These are phyloP conservation scores for Notarius quadriscutis DNA, from an alignment of 2,113 vertebrate genomes.

Conservation along the genomic window DNA sequence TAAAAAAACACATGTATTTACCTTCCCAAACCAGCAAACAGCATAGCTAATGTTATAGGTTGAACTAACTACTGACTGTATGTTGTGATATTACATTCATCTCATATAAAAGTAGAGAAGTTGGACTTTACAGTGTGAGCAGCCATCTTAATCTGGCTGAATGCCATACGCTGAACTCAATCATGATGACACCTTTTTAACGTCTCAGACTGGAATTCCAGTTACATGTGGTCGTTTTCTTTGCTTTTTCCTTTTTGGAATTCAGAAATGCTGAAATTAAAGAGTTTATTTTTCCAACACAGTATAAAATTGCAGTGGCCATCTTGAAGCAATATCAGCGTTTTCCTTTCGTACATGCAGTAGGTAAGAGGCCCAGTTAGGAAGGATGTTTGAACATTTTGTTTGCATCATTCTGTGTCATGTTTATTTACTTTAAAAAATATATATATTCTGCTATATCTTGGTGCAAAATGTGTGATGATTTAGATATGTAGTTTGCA, in stretches of 20 bases:
- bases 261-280: background rate
- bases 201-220: background rate
- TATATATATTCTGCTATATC: background rate
- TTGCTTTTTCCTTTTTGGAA: background rate
- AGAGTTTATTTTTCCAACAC: too few species aligned
- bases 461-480: background rate
- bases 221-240: background rate
- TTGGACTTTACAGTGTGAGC: background rate
- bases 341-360: background rate
- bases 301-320: background rate
- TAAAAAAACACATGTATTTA: background rate
- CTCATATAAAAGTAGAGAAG: background rate
- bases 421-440: background rate
- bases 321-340: background rate
- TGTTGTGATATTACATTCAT: background rate
- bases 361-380: background rate
- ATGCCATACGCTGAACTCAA: background rate
- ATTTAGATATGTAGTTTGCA: background rate
- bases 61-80: background rate
- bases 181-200: background rate
- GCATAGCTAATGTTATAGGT: background rate
- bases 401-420: background rate
- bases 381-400: background rate
- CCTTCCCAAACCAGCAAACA: background rate
- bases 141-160: background rate